Evolutionary conservation across 2,797 vertebrate genomes (phyloP).

Genomic region (Gambelia wislizenii): DNA sequence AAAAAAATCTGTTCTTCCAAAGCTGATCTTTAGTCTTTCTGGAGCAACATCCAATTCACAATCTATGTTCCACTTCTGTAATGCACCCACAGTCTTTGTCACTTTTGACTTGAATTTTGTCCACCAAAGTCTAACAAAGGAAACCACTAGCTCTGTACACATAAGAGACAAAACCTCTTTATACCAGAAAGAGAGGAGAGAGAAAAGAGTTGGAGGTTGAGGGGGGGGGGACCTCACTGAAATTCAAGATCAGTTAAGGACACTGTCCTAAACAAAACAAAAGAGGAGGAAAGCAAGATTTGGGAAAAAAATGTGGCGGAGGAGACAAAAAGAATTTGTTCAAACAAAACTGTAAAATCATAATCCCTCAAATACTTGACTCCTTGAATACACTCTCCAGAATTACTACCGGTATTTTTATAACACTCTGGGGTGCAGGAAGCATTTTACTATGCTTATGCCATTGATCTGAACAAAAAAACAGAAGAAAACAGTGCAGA

Average conservation of each 20-base stretch:
- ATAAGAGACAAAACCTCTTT: not conserved
- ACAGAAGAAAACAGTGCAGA: not conserved
- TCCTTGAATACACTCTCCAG: not conserved
- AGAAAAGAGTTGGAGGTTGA: not conserved
- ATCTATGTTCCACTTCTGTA: not conserved
- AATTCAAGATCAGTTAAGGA: not conserved
- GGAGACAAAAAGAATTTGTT: not conserved
- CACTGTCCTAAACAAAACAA: not conserved
- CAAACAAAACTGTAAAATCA: conserved; percentile 2
- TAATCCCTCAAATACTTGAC: not conserved
- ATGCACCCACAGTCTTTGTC: not conserved
- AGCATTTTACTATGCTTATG: not conserved
- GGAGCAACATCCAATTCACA: not conserved
- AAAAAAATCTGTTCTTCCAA: not conserved
- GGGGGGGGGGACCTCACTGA: too few relatives aligned
- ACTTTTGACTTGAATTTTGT: not conserved
- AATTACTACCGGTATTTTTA: conserved; percentile 2
- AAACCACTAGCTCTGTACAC: not conserved
- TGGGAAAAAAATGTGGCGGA: not conserved
- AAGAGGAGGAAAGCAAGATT: not conserved
- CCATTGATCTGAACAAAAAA: not conserved
- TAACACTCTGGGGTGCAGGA: not conserved
- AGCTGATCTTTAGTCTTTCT: not conserved
- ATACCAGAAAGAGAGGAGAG: not conserved
- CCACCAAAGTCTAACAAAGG: not conserved